Evolutionary conservation across 2,797 vertebrate species (phyloP).

Genomic region (Dendrocincla tyrannina): DNA sequence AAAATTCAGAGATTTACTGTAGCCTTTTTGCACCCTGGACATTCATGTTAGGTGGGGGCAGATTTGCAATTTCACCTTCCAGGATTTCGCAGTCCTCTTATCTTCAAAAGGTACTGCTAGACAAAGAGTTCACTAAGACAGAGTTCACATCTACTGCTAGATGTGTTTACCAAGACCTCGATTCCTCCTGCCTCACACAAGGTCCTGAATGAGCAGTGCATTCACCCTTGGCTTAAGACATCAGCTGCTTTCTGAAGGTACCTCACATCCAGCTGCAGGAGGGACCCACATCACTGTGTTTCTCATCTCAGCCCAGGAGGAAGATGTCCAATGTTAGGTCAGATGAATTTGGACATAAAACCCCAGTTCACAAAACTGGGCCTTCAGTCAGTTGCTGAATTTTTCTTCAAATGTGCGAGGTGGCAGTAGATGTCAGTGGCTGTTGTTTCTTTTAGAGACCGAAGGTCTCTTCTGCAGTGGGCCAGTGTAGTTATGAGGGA

Average conservation of each 20-base stretch:
- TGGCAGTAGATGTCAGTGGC: not conserved
- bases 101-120: not conserved
- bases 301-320: not conserved
- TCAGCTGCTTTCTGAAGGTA: not conserved
- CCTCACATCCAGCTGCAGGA: not conserved
- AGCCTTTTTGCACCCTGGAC: not conserved
- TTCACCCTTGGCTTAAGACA: not conserved
- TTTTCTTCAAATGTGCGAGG: not conserved
- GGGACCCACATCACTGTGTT: not conserved
- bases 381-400: not conserved
- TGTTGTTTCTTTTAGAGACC: not conserved
- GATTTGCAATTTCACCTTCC: not conserved
- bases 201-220: not conserved
- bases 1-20: not conserved
- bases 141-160: too few species aligned
- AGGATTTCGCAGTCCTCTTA: not conserved
- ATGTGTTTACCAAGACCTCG: not conserved
- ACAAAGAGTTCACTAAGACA: not conserved
- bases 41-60: not conserved
- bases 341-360: not conserved
- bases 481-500: not conserved
- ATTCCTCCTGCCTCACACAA: not conserved
- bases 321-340: not conserved
- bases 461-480: not conserved
- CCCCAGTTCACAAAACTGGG: not conserved